Conservation (phyloP, 2,888 invertebrate genomes). For the Teleiodes luculella region DNA sequence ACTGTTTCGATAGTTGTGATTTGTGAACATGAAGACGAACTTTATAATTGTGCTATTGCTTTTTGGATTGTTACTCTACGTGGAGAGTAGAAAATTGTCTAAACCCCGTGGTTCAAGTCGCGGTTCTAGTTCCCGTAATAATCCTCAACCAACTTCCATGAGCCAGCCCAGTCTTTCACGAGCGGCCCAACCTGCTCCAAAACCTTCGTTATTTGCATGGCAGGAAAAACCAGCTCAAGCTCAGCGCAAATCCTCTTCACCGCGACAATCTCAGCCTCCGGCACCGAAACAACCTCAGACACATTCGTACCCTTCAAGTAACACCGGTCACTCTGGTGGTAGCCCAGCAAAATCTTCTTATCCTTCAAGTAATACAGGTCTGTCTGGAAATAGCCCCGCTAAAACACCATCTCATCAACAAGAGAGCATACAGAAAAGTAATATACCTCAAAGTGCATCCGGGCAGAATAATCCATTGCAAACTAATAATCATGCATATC, state of each 20-base stretch:
- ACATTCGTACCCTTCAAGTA: conserved; percentile 32
- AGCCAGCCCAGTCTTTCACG: conserved; percentile 39
- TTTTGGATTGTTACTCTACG: conserved; percentile 36
- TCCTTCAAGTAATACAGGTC: conserved; percentile 59
- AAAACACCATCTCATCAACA: conserved; percentile 49
- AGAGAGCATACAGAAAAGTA: conserved; percentile 57
- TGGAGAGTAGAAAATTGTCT: conserved; percentile 55
- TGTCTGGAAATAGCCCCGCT: conserved; percentile 50
- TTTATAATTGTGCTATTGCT: conserved; percentile 38
- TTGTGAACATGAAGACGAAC: conserved; percentile 43
- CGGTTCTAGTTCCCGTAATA: conserved; percentile 50
- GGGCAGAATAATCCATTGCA: conserved; percentile 37
- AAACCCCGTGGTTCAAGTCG: conserved; percentile 52
- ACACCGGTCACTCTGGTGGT: conserved; percentile 28
- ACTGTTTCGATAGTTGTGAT: conserved; percentile 24
- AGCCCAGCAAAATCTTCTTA: conserved; percentile 49
- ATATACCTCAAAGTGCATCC: conserved; percentile 40
- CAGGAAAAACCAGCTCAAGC: conserved; percentile 58
- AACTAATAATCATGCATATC: conserved; percentile 53
- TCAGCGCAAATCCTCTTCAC: conserved; percentile 36
- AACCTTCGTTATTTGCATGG: conserved; percentile 63
- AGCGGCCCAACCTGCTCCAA: conserved; percentile 45
- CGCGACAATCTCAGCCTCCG: conserved; percentile 42
- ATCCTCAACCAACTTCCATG: conserved; percentile 61
- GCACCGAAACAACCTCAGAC: conserved; percentile 18